A percentile compares a stretch with the other conserved stretches of the same genome.
Conservation (phyloP, 2,888 invertebrate species). For the Belgica antarctica region DNA sequence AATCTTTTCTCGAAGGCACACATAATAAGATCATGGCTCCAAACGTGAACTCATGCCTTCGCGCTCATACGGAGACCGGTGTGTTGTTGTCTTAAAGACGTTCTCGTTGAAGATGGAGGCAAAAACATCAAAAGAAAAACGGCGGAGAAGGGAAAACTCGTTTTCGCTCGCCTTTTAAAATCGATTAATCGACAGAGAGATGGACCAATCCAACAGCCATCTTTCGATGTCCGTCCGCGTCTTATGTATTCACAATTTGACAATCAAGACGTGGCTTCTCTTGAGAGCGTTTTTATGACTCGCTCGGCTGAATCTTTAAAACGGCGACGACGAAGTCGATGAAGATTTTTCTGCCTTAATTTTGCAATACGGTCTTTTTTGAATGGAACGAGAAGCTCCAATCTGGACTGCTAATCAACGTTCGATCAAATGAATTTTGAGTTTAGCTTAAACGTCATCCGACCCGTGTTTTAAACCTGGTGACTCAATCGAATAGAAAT, state of each 20-base stretch:
- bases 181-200: conserved; percentile 15
- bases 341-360: conserved; percentile 10
- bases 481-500: conserved; percentile 5
- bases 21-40: conserved; percentile 40
- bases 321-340: not conserved
- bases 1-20: conserved; percentile 38
- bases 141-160: conserved; percentile 40
- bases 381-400: too few species aligned
- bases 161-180: conserved; percentile 31
- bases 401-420: not conserved
- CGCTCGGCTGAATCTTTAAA: not conserved
- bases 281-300: not conserved
- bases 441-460: not conserved
- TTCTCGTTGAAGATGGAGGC: too few species aligned
- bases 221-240: not conserved
- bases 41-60: not conserved
- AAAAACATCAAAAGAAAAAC: conserved; percentile 42
- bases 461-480: not conserved
- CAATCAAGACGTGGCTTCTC: conserved; percentile 15
- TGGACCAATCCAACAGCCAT: conserved; percentile 25
- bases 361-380: conserved; percentile 5
- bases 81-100: conserved; percentile 39
- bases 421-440: not conserved
- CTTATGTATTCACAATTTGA: conserved; percentile 15
- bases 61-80: not conserved